Evolutionary conservation across 2,113 vertebrate species (phyloP).

Genomic region (Syrmaticus mikado): DNA sequence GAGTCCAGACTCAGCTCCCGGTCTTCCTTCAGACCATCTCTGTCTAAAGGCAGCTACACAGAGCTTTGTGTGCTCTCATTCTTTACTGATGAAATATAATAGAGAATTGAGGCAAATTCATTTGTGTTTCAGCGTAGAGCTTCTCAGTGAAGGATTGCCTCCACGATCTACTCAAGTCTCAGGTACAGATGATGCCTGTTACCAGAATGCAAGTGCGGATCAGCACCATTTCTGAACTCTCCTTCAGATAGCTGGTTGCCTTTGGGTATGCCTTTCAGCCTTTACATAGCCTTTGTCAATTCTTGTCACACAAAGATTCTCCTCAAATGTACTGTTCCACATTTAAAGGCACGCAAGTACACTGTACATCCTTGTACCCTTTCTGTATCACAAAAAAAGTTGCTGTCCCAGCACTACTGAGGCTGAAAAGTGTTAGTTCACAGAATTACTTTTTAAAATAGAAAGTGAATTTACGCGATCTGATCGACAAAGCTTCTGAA

Average conservation of each 20-base stretch:
- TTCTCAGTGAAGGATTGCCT: background rate
- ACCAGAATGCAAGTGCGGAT: background rate
- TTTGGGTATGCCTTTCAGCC: background rate
- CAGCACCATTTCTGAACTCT: background rate
- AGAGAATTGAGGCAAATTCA: background rate
- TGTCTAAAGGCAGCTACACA: background rate
- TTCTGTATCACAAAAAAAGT: background rate
- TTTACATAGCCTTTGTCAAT: background rate
- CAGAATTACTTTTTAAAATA: constrained; percentile 9
- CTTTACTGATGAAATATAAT: background rate
- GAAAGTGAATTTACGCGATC: background rate
- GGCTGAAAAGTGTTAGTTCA: background rate
- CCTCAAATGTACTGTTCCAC: background rate
- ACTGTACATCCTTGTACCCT: background rate
- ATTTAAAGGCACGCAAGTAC: background rate
- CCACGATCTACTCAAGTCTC: background rate
- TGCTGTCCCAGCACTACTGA: background rate
- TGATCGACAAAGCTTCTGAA: background rate
- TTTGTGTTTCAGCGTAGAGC: background rate
- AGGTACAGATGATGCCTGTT: background rate
- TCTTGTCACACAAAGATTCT: background rate
- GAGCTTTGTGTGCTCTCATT: background rate
- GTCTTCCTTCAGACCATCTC: background rate
- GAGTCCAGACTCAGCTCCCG: background rate
- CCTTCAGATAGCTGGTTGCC: background rate